These are phyloP conservation scores for Trypoxylus dichotomus DNA, from an alignment of 1,140 invertebrate species.

Conservation along the genomic window DNA sequence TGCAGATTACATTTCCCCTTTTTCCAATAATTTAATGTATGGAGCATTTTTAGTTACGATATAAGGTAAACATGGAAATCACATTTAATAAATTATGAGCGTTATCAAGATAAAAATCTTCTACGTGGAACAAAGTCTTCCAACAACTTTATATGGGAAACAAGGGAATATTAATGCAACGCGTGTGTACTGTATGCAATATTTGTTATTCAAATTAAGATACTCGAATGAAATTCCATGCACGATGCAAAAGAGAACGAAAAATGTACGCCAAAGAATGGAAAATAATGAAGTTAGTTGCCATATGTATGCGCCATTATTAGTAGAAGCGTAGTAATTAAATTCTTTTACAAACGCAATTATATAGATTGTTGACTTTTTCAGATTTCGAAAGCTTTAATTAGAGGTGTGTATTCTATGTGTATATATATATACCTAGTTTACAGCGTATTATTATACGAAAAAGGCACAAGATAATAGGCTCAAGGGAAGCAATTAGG, in stretches of 20 bases:
- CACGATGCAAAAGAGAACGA: not conserved
- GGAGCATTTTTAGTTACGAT: not conserved
- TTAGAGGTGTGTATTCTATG: not conserved
- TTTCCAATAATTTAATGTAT: too few relatives aligned
- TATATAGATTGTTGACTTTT: not conserved
- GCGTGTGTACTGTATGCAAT: not conserved
- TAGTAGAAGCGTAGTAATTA: not conserved
- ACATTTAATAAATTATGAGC: not conserved
- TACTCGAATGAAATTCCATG: not conserved
- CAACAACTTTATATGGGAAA: not conserved
- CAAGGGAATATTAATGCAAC: not conserved
- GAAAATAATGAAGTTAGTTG: conserved; percentile 3
- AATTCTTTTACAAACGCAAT: not conserved
- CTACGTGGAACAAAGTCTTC: not conserved
- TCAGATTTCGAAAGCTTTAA: not conserved
- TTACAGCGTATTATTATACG: not conserved
- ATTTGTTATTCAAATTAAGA: conserved; percentile 8
- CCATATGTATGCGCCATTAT: not conserved
- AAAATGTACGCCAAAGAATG: not conserved
- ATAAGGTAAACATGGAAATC: not conserved
- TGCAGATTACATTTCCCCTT: too few relatives aligned
- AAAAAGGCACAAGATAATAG: too few relatives aligned
- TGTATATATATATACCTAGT: not conserved
- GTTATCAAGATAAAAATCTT: not conserved
- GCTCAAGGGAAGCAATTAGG: too few relatives aligned